Evolutionary conservation across 1,140 invertebrate species (phyloP), one percentile per base, ranked within the genome.

Genomic region (Vanessa tameamea): DNA sequence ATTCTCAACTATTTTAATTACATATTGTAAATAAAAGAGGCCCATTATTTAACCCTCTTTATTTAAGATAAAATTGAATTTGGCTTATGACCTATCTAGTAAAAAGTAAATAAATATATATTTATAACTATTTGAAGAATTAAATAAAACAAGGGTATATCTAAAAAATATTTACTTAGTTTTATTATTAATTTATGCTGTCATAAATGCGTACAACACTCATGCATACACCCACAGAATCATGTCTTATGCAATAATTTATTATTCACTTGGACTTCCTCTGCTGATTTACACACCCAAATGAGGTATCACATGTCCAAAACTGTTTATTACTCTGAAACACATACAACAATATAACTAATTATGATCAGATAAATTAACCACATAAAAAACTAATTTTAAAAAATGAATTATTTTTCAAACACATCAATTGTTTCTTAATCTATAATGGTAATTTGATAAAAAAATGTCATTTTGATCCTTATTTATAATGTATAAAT

Each of bases 141-240:
- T 31, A 74, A 78, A 79, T 78, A 76, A 85, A 82, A 85, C 64
- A 76, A 74, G 31, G 37, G 50, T 16, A 53, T 80, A 74, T 79
- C 61, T 73, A 80, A 90, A 90, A 88, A 87, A 83, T 87, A 88
- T 88, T 89, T 88, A 88, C 83, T 88, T 87, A 88, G 75, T 80
- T 82, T 87, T 81, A 85, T 71, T 80, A 82, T 87, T 90, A 88
- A 88, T 88, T 90, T 88, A 88, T 75, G 79, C 78, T 82, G 79
- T 77, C 78, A 76, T 84, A 82, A 86, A 86, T 83, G 79, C 85
- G 87, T 57, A 57, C 53, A 81, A 81, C 88, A 81, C 72, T 77
- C 79, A 83, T 64, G 55, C 72, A 65, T 79, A 84, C 77, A 79
- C 72, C 76, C 75, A 80, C 71, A 72, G 77, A 74, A 81, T 76